Conservation (phyloP, 1,140 invertebrate species). For the Philaenus spumarius region DNA sequence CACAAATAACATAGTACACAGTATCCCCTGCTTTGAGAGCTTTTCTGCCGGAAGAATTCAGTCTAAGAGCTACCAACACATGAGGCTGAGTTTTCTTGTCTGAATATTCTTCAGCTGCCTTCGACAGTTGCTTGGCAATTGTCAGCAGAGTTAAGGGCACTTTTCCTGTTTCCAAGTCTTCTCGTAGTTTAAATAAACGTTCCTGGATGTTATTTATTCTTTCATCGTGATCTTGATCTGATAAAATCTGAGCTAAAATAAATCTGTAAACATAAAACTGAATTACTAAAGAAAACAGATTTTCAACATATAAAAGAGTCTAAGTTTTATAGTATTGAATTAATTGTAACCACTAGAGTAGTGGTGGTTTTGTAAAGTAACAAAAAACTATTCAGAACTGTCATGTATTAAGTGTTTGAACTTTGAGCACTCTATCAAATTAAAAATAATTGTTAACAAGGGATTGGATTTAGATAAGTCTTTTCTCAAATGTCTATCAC, state of each 20-base stretch:
- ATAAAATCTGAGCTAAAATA: constrained; percentile 78
- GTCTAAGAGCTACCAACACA: constrained; percentile 83
- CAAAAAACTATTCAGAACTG: no score
- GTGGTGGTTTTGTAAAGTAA: no score
- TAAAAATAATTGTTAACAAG: no score
- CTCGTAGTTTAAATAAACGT: constrained; percentile 57
- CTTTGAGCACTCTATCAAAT: no score
- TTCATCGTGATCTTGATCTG: constrained; percentile 67
- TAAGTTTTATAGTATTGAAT: no score
- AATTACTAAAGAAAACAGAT: no score
- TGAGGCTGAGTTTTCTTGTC: constrained; percentile 82
- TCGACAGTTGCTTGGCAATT: constrained; percentile 95
- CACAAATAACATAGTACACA: constrained; percentile 92
- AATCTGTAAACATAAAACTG: constrained; percentile 48
- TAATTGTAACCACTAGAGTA: no score
- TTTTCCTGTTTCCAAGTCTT: constrained; percentile 55
- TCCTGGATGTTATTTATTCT: constrained; percentile 77
- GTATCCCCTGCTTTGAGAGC: constrained; percentile 85
- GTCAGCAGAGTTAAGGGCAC: constrained; percentile 71
- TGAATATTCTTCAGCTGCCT: constrained; percentile 88
- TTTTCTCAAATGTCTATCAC: no score
- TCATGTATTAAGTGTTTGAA: no score
- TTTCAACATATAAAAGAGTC: no score
- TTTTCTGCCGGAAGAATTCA: constrained; percentile 76
- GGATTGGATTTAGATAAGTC: no score